A percentile compares a stretch with the other conserved stretches of the same genome.
Conservation (phyloP, 64 coral and sea anemone species). For the Actinia equina region DNA sequence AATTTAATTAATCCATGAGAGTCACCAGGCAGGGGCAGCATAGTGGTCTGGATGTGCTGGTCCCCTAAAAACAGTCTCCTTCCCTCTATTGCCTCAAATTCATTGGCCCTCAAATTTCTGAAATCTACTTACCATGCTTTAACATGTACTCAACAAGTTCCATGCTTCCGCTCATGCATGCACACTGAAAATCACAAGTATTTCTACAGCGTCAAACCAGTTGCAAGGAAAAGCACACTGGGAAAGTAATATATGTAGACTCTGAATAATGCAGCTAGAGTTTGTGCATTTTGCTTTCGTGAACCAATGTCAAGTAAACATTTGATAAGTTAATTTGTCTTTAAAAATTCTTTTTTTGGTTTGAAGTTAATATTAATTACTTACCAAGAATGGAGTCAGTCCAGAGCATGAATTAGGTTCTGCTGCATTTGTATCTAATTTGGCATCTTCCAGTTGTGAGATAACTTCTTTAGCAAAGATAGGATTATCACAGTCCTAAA, state of each 20-base stretch:
- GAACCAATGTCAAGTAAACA: not conserved
- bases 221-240: too few species aligned
- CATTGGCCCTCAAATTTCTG: too few species aligned
- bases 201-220: too few species aligned
- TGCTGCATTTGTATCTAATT: conserved; percentile 43
- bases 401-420: conserved; percentile 46
- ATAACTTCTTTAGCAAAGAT: conserved; percentile 27
- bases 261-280: too few species aligned
- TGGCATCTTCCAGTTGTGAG: conserved; percentile 32
- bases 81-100: too few species aligned
- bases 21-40: too few species aligned
- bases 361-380: not conserved
- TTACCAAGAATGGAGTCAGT: conserved; percentile 54
- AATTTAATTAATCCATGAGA: not conserved
- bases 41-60: too few species aligned
- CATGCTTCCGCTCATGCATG: conserved; percentile 56
- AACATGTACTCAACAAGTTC: conserved; percentile 65
- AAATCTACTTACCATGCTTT: conserved; percentile 41
- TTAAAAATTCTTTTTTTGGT: too few species aligned
- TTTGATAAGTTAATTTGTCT: not conserved
- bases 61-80: too few species aligned
- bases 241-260: too few species aligned
- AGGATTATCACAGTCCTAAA: conserved; percentile 41
- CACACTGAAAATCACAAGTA: conserved; percentile 48
- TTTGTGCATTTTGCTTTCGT: too few species aligned